phyloP scores from a whole-genome alignment of 2,888 invertebrate genomes.

The Cartodere bifasciata region DNA sequence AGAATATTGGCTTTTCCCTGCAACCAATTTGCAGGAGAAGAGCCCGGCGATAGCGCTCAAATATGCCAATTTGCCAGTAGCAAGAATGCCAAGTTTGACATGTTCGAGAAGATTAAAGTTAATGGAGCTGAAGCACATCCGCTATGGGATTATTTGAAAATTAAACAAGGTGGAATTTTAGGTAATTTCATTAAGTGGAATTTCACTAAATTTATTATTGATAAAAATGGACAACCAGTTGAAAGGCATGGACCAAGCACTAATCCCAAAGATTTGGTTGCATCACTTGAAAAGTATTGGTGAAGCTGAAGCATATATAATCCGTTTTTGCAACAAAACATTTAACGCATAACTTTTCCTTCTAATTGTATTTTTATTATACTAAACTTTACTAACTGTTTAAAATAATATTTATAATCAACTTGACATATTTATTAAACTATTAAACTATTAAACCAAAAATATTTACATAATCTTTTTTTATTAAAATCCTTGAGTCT shows the following conservation, averaged over 20 bases:
- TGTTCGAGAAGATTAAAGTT: constrained; percentile 61
- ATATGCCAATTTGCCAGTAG: constrained; percentile 50
- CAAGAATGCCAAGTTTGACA: constrained; percentile 54
- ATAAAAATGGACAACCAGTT: constrained; percentile 56
- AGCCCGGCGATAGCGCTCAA: constrained; percentile 50
- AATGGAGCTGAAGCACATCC: constrained; percentile 53
- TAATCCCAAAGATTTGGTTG: constrained; percentile 29
- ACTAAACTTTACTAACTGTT: no score
- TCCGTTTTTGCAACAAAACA: no score
- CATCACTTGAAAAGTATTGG: constrained; percentile 29
- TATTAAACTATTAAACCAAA: no score
- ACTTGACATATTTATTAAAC: no score
- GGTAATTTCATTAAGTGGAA: constrained; percentile 76
- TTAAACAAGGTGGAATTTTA: constrained; percentile 39
- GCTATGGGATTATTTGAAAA: constrained; percentile 48
- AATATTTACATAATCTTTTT: no score
- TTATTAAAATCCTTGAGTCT: no score
- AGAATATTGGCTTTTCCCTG: constrained; percentile 77
- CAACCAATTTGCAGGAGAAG: constrained; percentile 70
- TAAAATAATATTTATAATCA: no score
- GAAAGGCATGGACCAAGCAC: constrained; percentile 46
- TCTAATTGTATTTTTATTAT: no score
- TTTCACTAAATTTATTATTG: constrained; percentile 73
- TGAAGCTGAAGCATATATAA: no score
- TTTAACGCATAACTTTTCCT: no score